Evolutionary conservation across 2,113 vertebrate species (phyloP).

Genomic region (Ctenodactylus gundi): DNA sequence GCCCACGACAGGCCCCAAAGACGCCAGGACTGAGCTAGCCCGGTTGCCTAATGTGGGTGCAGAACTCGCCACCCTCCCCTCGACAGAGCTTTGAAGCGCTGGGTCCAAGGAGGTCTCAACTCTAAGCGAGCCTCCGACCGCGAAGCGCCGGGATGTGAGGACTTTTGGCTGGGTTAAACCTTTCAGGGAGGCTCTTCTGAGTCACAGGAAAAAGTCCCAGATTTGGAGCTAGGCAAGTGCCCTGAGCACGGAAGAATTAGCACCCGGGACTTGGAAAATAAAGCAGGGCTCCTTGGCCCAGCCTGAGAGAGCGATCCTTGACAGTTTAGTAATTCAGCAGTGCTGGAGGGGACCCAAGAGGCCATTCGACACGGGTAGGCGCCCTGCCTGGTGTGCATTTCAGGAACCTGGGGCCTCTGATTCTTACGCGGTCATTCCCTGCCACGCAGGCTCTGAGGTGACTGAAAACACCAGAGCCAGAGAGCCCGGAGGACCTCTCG

Average conservation of each 20-base stretch:
- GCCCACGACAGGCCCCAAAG: background rate
- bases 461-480: background rate
- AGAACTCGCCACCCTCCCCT: fast-evolving
- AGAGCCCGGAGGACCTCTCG: background rate
- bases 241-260: background rate
- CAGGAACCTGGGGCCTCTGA: conserved; percentile 55
- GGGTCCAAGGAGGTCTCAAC: background rate
- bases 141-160: background rate
- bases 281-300: conserved; percentile 28
- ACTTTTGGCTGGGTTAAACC: background rate
- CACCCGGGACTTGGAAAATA: background rate
- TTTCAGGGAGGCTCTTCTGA: background rate
- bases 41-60: background rate
- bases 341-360: background rate
- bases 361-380: background rate
- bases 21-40: background rate
- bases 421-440: background rate
- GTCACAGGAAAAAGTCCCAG: background rate
- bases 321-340: background rate
- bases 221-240: background rate
- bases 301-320: background rate
- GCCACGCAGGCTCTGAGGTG: background rate
- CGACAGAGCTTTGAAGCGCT: background rate
- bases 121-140: background rate
- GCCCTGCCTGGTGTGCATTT: conserved; percentile 35